phyloP scores from a whole-genome alignment of 2,888 invertebrate species.

The Metallyticus violacea region DNA sequence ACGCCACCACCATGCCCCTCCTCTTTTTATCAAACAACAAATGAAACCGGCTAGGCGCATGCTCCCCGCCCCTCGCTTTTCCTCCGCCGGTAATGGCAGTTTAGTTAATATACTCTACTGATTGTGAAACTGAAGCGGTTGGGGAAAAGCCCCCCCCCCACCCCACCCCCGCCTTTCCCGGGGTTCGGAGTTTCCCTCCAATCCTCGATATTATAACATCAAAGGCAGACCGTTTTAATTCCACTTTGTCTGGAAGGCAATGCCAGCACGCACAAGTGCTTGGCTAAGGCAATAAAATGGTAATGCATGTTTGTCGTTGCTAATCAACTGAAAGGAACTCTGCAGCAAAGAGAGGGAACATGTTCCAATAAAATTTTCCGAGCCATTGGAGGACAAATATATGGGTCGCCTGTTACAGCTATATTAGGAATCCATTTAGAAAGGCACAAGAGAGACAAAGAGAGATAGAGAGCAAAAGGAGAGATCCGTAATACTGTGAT shows the following conservation, averaged over 20 bases:
- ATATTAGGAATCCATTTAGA: constrained; percentile 34
- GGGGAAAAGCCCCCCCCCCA: background rate
- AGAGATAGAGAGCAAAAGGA: constrained; percentile 4
- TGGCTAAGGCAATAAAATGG: constrained; percentile 61
- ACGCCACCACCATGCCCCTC: constrained; percentile 16
- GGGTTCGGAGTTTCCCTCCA: background rate
- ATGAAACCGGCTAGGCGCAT: constrained; percentile 22
- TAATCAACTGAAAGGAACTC: constrained; percentile 51
- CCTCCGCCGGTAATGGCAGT: constrained; percentile 31
- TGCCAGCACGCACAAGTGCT: constrained; percentile 38
- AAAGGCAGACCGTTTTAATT: constrained; percentile 57
- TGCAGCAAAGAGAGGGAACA: constrained; percentile 31
- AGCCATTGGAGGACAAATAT: constrained; percentile 43
- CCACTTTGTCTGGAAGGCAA: constrained; percentile 55
- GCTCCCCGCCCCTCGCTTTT: background rate
- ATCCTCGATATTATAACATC: constrained; percentile 43
- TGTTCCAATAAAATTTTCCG: constrained; percentile 37
- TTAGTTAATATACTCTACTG: constrained; percentile 34
- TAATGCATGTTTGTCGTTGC: constrained; percentile 66
- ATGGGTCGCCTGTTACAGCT: constrained; percentile 29
- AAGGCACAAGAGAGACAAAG: constrained; percentile 3
- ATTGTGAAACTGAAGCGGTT: constrained; percentile 28
- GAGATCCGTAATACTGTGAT: constrained; percentile 28
- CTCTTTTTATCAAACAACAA: constrained; percentile 28
- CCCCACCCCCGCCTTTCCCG: background rate